Evolutionary conservation across 1,140 invertebrate species (phyloP).

Genomic region (Bombus waltoni): DNA sequence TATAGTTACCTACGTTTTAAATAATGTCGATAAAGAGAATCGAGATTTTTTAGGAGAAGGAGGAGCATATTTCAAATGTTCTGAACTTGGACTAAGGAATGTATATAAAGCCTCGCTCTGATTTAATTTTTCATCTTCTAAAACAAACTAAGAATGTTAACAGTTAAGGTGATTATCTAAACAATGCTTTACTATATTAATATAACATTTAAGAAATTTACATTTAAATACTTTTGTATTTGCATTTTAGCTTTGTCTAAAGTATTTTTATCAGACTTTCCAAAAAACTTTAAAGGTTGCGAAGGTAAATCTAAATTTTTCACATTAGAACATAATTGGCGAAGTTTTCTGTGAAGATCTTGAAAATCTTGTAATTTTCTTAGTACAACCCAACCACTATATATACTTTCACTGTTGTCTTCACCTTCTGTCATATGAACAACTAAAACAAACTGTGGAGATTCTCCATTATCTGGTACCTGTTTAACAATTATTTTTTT

Average conservation of each 20-base stretch:
- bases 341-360: conserved; percentile 92
- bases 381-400: conserved; percentile 92
- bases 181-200: background rate
- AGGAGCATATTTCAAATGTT: conserved; percentile 91
- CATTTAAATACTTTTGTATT: conserved; percentile 93
- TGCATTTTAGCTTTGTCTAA: conserved; percentile 91
- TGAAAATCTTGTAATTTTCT: conserved; percentile 92
- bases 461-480: conserved; percentile 90
- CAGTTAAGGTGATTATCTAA: background rate
- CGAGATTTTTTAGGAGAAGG: conserved; percentile 90
- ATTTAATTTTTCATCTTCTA: conserved; percentile 93
- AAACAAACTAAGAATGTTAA: conserved; percentile 86
- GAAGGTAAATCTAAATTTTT: conserved; percentile 92
- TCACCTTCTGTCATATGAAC: conserved; percentile 89
- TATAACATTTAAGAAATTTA: conserved; percentile 77
- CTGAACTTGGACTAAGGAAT: conserved; percentile 94
- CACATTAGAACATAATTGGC: conserved; percentile 90
- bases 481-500: conserved; percentile 67
- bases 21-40: conserved; percentile 92
- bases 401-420: conserved; percentile 85
- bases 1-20: conserved; percentile 87
- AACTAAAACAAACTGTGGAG: conserved; percentile 91
- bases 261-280: conserved; percentile 90
- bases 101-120: conserved; percentile 94
- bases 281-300: conserved; percentile 90